Base-by-base conservation (phyloP, 2,888 invertebrate species). In the Ditula angustiorana region DNA sequence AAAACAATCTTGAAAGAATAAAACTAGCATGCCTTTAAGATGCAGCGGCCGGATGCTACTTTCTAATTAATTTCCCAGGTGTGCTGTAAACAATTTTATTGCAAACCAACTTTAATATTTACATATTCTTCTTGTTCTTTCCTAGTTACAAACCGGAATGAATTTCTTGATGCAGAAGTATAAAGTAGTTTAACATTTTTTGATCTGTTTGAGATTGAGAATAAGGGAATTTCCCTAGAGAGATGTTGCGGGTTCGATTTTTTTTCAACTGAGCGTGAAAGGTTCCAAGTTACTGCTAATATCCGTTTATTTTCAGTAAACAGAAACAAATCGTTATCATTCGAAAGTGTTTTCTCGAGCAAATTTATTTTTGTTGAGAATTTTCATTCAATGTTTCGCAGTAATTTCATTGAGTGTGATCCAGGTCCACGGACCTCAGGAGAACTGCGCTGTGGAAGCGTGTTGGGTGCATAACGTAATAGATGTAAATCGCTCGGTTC, bases 51-150 rank as follows among this genome's bases (percentile, higher is more conserved):
- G 50, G 26, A 65, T 63, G 50, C 72, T 72, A 74, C 74, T 80
- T 80, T 76, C 77, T 83, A 81, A 85, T 85, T 81, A 84, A 85
- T 84, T 85, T 85, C 85, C 85, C 84, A 79, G 80, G 83, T 84
- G 85, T 73, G 71, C 71, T 72, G 77, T 84, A 83, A 84, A 83
- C 81, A 81, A 80, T n/a, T n/a, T n/a, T n/a, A n/a, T 76, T 79
- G 75, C 74, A 78, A 80, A 74, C 73, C 74, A 71, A 69, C 71
- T 77, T 80, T 75, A 70, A 71, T 76, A 80, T 83, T 82, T 81
- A 82, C 73, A 73, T 69, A 73, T 69, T 74, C 71, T 73, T 69
- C 65, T 44, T 70, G 74, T 53, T 41, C 19, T 63, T 57, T 11
- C 21, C 10, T 50, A 33, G 24, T 44, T 61, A 47, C 13, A 30